Percentiles rank a stretch among this genome's conserved stretches.
Conservation (phyloP, 2,888 invertebrate genomes). For the Homarus gammarus region DNA sequence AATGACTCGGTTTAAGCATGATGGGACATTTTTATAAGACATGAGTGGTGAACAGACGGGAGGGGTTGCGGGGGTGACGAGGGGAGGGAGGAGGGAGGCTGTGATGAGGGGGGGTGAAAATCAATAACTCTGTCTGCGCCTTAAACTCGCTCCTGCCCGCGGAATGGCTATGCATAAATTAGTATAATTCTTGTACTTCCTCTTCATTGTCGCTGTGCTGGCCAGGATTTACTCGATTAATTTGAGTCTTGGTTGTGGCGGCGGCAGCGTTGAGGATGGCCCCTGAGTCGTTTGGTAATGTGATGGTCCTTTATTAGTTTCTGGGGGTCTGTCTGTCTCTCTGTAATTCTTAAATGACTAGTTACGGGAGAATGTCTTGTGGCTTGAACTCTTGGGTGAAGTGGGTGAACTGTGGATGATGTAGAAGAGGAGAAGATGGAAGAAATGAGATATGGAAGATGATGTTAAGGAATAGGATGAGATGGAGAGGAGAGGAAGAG, state of each 20-base stretch:
- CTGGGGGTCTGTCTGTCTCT: neutral
- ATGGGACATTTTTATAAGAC: conserved; percentile 64
- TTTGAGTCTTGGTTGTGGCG: conserved; percentile 33
- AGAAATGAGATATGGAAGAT: no score
- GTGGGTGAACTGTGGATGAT: no score
- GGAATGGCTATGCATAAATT: conserved; percentile 72
- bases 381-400: no score
- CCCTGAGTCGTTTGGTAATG: neutral
- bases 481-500: neutral
- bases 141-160: conserved; percentile 65
- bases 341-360: no score
- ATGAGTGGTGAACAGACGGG: conserved; percentile 61
- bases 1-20: conserved; percentile 40
- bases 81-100: conserved; percentile 24
- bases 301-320: neutral
- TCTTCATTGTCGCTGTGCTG: conserved; percentile 42
- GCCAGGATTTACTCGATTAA: conserved; percentile 37
- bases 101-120: conserved; percentile 56
- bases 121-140: conserved; percentile 70
- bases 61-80: conserved; percentile 23
- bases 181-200: conserved; percentile 70
- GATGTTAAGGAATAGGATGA: no score
- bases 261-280: neutral
- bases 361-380: neutral
- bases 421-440: no score